A percentile compares a stretch with the other conserved stretches of the same genome.
phyloP scores from a whole-genome alignment of 2,797 vertebrate genomes.

The Prunella strophiata region DNA sequence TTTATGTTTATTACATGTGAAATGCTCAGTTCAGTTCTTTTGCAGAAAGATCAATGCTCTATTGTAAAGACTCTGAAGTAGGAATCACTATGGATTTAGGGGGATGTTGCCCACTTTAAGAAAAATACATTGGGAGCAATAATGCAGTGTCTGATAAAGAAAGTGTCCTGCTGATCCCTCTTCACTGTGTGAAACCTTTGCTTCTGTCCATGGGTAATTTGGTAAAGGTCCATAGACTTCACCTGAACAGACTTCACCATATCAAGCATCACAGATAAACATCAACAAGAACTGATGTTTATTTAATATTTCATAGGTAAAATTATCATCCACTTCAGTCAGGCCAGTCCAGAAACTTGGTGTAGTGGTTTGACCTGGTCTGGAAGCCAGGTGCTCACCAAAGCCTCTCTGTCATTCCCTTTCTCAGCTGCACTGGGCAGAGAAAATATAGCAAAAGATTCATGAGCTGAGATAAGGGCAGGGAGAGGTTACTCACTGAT shows the following conservation, averaged over 20 bases:
- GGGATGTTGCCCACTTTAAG: accelerated
- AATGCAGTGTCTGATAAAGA: neutral
- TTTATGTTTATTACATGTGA: neutral
- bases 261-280: neutral
- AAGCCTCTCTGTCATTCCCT: neutral
- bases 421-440: neutral
- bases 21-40: neutral
- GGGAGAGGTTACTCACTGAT: neutral
- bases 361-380: neutral
- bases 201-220: neutral
- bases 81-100: neutral
- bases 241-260: neutral
- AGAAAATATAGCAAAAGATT: neutral
- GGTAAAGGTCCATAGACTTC: neutral
- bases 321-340: neutral
- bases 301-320: neutral
- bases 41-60: neutral
- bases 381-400: neutral
- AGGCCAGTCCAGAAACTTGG: neutral
- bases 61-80: neutral
- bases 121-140: neutral
- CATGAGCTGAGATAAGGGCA: neutral
- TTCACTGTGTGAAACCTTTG: neutral
- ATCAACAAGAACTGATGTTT: neutral
- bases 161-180: neutral